A percentile compares a stretch with the other conserved stretches of the same genome.
phyloP scores from a whole-genome alignment of 2,113 vertebrate species.

The Thunnus thynnus region DNA sequence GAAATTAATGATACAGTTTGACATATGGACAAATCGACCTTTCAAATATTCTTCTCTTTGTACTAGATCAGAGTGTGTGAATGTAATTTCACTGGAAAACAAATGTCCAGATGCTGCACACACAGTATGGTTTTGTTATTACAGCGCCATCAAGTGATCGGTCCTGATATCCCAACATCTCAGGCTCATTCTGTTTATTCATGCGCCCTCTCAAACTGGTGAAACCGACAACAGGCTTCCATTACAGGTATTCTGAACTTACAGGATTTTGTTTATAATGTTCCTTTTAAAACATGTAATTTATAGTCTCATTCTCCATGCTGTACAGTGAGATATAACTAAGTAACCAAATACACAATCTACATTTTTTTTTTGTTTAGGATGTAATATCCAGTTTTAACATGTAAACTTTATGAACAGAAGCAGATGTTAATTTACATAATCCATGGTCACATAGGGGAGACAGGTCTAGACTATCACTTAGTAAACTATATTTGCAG shows the following conservation, averaged over 20 bases:
- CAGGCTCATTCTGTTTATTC: conserved; percentile 24
- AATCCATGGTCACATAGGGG: background rate
- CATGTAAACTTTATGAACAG: conserved; percentile 24
- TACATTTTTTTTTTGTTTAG: background rate
- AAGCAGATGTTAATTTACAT: background rate
- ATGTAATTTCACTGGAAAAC: conserved; percentile 13
- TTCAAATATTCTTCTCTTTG: conserved; percentile 10
- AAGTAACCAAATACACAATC: background rate
- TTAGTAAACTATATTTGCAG: conserved; percentile 43
- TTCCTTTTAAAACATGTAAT: background rate
- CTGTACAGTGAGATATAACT: background rate
- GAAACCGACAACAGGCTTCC: conserved; percentile 5
- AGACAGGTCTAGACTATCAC: conserved; percentile 14
- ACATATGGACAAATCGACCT: conserved; percentile 1
- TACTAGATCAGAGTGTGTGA: conserved; percentile 13
- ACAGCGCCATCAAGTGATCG: conserved; percentile 82
- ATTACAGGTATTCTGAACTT: conserved; percentile 31
- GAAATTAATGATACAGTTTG: background rate
- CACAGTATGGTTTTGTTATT: conserved; percentile 49
- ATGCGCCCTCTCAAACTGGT: conserved; percentile 27
- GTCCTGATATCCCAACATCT: conserved; percentile 35
- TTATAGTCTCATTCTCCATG: background rate
- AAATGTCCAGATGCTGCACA: conserved; percentile 23
- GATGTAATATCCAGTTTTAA: background rate
- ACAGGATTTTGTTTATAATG: background rate